Conservation (phyloP, 2,797 vertebrate species). For the Schizopygopsis pylzovi region DNA sequence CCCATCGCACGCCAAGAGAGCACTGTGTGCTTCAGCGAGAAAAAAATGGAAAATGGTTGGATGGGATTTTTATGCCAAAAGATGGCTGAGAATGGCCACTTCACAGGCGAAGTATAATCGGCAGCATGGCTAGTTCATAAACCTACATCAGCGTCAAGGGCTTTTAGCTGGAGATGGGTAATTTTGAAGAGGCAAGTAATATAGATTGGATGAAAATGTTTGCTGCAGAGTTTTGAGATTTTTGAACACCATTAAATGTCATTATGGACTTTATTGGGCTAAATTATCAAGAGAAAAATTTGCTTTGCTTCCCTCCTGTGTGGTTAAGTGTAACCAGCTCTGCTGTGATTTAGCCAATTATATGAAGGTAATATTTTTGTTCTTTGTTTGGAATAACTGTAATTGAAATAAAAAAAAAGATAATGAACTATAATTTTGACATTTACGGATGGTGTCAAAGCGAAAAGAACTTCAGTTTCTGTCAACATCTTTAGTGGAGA, state of each 20-base stretch:
- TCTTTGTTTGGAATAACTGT: conserved; percentile 26
- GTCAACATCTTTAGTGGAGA: neutral
- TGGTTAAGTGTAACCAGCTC: conserved; percentile 41
- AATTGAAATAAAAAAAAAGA: conserved; percentile 23
- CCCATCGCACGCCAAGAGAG: neutral
- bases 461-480: neutral
- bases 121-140: conserved; percentile 21
- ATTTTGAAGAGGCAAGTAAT: conserved; percentile 48
- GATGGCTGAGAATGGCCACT: neutral
- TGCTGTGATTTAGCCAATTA: conserved; percentile 43
- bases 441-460: neutral
- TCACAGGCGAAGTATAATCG: conserved; percentile 37
- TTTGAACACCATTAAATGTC: conserved; percentile 53
- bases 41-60: neutral
- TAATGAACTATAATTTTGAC: conserved; percentile 13
- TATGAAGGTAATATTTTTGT: conserved; percentile 35
- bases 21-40: neutral
- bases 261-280: conserved; percentile 49
- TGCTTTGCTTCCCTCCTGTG: conserved; percentile 36
- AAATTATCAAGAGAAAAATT: conserved; percentile 57
- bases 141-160: neutral
- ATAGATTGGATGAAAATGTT: conserved; percentile 43
- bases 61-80: neutral
- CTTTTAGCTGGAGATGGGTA: conserved; percentile 29
- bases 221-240: conserved; percentile 37